A percentile compares a stretch with the other conserved stretches of the same genome.
These are phyloP conservation scores for Alentia gelatinosa DNA, from an alignment of 2,888 invertebrate genomes.

Conservation along the genomic window DNA sequence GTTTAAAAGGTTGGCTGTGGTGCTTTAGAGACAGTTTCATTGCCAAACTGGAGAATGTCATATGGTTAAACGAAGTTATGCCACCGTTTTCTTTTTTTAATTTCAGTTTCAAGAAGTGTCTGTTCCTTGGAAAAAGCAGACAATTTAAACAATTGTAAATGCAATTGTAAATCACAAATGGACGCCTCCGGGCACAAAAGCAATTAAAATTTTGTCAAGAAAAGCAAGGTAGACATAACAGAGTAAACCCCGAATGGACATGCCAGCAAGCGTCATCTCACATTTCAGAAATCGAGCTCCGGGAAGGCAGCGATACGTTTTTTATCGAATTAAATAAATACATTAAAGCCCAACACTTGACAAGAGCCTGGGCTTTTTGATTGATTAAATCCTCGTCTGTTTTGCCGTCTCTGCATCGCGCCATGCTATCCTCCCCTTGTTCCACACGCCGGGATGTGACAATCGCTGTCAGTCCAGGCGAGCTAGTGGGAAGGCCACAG, in stretches of 20 bases:
- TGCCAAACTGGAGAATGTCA: neutral
- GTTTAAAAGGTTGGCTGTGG: neutral
- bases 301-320: neutral
- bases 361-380: neutral
- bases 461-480: constrained; percentile 12
- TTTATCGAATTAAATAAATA: constrained; percentile 14
- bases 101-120: neutral
- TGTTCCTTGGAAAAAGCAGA: too few species aligned
- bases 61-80: neutral
- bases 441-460: neutral
- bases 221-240: neutral
- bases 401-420: neutral
- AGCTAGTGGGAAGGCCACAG: neutral
- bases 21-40: neutral
- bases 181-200: too few species aligned
- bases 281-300: too few species aligned
- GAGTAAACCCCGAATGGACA: neutral
- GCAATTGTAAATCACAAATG: neutral
- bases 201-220: too few species aligned
- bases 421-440: neutral
- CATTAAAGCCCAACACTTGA: constrained; percentile 34
- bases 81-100: neutral
- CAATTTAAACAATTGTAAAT: neutral
- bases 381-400: constrained; percentile 26
- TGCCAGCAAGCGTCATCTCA: neutral